Percentiles rank a stretch among this genome's conserved stretches.
Evolutionary conservation across 2,888 invertebrate genomes (phyloP).

Genomic region (Zeuzera pyrina): DNA sequence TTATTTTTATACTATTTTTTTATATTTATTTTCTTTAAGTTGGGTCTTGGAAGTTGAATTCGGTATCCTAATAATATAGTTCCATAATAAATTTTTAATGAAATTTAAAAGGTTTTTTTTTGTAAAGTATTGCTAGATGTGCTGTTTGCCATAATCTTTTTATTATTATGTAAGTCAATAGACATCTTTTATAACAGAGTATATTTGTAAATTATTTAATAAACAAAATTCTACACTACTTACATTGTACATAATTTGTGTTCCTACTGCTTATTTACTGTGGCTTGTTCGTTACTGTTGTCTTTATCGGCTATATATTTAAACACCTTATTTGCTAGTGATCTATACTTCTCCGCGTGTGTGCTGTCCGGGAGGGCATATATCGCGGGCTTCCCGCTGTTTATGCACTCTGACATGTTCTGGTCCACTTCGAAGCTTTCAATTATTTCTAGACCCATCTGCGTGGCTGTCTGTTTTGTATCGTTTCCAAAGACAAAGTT

Average conservation of each 20-base stretch:
- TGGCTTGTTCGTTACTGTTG: constrained; percentile 33
- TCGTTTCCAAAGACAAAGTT: constrained; percentile 82
- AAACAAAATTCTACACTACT: constrained; percentile 35
- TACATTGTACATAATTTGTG: constrained; percentile 17
- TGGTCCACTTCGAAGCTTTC: constrained; percentile 82
- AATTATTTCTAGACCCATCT: constrained; percentile 78
- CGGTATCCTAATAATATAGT: constrained; percentile 33
- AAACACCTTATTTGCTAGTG: constrained; percentile 57
- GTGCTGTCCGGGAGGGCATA: constrained; percentile 75
- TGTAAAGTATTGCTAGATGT: constrained; percentile 9
- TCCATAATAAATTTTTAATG: constrained; percentile 56
- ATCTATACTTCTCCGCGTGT: constrained; percentile 61
- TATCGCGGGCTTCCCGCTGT: constrained; percentile 83
- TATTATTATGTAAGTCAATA: constrained; percentile 21
- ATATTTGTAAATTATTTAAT: constrained; percentile 40
- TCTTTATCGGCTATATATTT: constrained; percentile 55
- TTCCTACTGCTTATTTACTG: too few species aligned
- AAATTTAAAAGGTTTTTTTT: constrained; percentile 31
- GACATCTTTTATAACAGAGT: constrained; percentile 25
- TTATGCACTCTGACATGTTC: constrained; percentile 78
- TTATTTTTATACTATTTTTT: constrained; percentile 57
- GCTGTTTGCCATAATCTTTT: constrained; percentile 20
- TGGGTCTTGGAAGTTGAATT: constrained; percentile 30
- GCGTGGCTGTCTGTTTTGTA: constrained; percentile 73
- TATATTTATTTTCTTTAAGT: constrained; percentile 39